Percentiles rank a stretch among this genome's conserved stretches.
Conservation (phyloP, 2,888 invertebrate genomes). For the Phania funesta region DNA sequence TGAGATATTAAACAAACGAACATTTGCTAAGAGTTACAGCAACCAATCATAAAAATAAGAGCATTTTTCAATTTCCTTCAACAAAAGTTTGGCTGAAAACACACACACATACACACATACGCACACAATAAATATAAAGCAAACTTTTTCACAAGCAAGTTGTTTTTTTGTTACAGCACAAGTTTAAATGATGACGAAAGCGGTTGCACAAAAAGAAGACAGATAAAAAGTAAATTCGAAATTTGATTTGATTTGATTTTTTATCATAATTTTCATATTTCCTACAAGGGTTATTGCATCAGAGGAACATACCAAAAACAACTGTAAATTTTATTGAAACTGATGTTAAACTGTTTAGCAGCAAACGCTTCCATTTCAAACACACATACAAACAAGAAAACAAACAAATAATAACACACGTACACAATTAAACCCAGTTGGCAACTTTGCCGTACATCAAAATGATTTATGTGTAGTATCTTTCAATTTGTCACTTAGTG, state of each 20-base stretch:
- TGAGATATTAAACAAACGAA: constrained; percentile 26
- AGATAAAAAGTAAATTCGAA: constrained; percentile 2
- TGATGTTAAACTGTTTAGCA: constrained; percentile 53
- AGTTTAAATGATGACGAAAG: background rate
- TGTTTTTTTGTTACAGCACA: background rate
- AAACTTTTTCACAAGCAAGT: background rate
- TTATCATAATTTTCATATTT: constrained; percentile 7
- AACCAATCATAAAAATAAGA: constrained; percentile 69
- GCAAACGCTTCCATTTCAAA: constrained; percentile 47
- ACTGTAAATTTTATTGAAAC: constrained; percentile 32
- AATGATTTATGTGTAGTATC: no score
- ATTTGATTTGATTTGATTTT: constrained; percentile 53
- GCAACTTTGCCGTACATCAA: no score
- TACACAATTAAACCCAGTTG: background rate
- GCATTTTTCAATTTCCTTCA: constrained; percentile 69
- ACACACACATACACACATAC: background rate
- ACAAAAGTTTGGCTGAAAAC: constrained; percentile 46
- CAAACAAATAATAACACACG: background rate
- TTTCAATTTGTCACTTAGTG: no score
- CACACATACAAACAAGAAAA: background rate
- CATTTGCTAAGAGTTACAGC: constrained; percentile 43
- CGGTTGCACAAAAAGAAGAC: background rate
- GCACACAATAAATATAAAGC: background rate
- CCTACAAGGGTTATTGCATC: constrained; percentile 20
- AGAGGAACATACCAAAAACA: constrained; percentile 20